A percentile compares a stretch with the other conserved stretches of the same genome.
These are phyloP conservation scores for Parapsyche elsis DNA, from an alignment of 1,140 invertebrate genomes.

Conservation along the genomic window DNA sequence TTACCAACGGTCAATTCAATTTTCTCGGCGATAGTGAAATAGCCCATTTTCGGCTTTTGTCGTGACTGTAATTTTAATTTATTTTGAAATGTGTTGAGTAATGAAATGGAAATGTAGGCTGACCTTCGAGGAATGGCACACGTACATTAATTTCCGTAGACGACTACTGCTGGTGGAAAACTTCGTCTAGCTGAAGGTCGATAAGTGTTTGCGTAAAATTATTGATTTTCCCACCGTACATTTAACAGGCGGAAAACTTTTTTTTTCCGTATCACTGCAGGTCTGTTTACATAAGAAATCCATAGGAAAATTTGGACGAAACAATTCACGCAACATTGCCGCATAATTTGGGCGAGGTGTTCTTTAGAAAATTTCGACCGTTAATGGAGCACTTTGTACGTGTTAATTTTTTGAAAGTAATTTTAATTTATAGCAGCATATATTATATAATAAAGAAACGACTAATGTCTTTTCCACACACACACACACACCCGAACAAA, in stretches of 20 bases:
- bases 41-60: not conserved
- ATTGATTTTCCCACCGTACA: slow-evolving; percentile 3
- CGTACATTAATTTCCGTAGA: slow-evolving; percentile 20
- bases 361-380: too few relatives aligned
- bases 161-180: not conserved
- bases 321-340: not conserved
- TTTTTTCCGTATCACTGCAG: not conserved
- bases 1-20: too few relatives aligned
- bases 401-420: not conserved
- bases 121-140: slow-evolving; percentile 6
- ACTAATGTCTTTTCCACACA: not conserved
- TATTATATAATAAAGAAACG: slow-evolving; percentile 19
- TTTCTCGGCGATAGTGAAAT: too few relatives aligned
- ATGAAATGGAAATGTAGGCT: slow-evolving; percentile 23
- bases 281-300: not conserved
- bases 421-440: not conserved
- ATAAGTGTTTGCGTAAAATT: slow-evolving; percentile 22
- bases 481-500: not conserved
- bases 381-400: too few relatives aligned
- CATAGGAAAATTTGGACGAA: not conserved
- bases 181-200: not conserved
- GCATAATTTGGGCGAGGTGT: not conserved
- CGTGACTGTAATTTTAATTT: not conserved
- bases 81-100: not conserved
- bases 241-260: not conserved